Evolutionary conservation across 2,888 invertebrate species (phyloP), one percentile per base, ranked within the genome.

Genomic region (Nomada fucata): DNA sequence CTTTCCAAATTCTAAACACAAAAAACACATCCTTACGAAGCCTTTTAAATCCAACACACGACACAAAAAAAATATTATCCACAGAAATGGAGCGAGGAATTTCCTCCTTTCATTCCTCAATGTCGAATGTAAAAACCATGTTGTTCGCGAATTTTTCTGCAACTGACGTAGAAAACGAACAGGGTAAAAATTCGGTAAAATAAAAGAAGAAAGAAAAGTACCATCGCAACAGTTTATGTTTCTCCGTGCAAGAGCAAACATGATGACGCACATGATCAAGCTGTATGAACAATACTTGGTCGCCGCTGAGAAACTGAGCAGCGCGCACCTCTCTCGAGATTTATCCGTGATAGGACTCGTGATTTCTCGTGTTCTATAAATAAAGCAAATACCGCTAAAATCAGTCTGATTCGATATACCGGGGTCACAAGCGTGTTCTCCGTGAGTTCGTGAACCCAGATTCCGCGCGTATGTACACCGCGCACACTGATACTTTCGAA

Each of bases 381-480:
- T 77, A 83, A 84, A 78, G 75, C 76, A 79, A 69, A 85, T 86
- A 86, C 81, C 76, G 70, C 78, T 86, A 87, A 83, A 81, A 81
- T 86, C 86, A 87, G 86, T 87, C 86, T 87, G 86, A 77, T 84
- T 80, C 79, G 79, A 84, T 79, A 57, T 77, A 85, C 52, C 71
- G 50, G 71, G 76, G 60, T 64, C 72, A 73, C 69, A 63, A 72
- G 70, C 59, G 63, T 73, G 44, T 61, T 72, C 47, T 70, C 76
- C 73, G 70, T 23, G 68, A 78, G 63, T 70, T 76, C 57, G 61
- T 74, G 65, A 67, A 60, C 65, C 60, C 65, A 26, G 59, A 59
- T 67, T 70, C 23, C 63, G 47, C 47, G 47, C 29, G 11, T 53
- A n/a, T n/a, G n/a, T 36, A 36, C 52, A 20, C 20, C 36, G 36